A percentile compares a stretch with the other conserved stretches of the same genome.
Conservation (phyloP, 92 coral and sea anemone genomes). For the Zoanthus gigantus region DNA sequence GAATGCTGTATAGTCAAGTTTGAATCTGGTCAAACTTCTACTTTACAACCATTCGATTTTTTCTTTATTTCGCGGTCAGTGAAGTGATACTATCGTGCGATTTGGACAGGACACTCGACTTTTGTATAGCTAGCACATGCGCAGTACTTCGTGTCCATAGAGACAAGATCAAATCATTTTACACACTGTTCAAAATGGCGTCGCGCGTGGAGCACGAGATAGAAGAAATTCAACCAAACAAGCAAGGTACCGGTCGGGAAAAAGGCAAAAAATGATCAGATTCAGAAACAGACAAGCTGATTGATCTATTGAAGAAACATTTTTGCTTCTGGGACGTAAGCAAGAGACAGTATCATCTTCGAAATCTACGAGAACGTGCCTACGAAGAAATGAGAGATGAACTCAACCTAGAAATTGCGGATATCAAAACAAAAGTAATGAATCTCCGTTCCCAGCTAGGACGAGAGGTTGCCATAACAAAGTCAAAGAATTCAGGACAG, state of each 20-base stretch:
- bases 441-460: conserved; percentile 22
- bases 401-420: not conserved
- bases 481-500: conserved; percentile 60
- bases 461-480: conserved; percentile 13
- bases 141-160: conserved; percentile 30
- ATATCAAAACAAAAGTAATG: conserved; percentile 48
- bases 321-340: conserved; percentile 59
- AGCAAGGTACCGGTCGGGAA: conserved; percentile 43
- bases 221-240: conserved; percentile 44
- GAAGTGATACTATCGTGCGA: conserved; percentile 29
- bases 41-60: conserved; percentile 54
- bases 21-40: conserved; percentile 52
- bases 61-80: conserved; percentile 49
- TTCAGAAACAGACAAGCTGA: conserved; percentile 29
- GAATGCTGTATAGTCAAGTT: conserved; percentile 15
- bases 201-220: conserved; percentile 37
- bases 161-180: conserved; percentile 48
- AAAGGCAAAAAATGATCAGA: conserved; percentile 53
- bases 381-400: not conserved
- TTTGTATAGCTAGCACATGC: no score
- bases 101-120: conserved; percentile 15
- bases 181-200: conserved; percentile 42
- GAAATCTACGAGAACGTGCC: conserved; percentile 48
- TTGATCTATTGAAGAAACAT: conserved; percentile 55
- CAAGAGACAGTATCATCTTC: conserved; percentile 47